A percentile compares a stretch with the other conserved stretches of the same genome.
phyloP scores from a whole-genome alignment of 2,113 vertebrate species.

The Cyphomyrus plagiostoma region DNA sequence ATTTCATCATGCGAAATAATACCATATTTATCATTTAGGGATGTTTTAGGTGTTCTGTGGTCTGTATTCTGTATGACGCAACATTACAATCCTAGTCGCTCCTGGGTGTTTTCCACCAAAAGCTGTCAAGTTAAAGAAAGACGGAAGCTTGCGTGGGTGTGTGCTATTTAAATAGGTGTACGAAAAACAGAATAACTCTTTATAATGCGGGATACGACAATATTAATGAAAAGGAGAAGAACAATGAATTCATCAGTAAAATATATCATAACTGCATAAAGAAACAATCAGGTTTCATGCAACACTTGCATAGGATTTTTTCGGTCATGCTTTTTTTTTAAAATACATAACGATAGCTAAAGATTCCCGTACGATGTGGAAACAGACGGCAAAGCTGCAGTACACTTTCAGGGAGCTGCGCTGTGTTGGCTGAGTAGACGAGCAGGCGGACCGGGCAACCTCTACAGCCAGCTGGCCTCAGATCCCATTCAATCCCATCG shows the following conservation, averaged over 20 bases:
- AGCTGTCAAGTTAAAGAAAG: not conserved
- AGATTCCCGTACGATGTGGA: slow-evolving; percentile 53
- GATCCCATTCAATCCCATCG: not conserved
- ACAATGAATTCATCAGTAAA: slow-evolving; percentile 59
- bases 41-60: not conserved
- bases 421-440: not conserved
- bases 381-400: slow-evolving; percentile 44
- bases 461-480: not conserved
- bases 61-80: not conserved
- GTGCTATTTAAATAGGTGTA: slow-evolving; percentile 19
- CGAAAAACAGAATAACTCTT: slow-evolving; percentile 47
- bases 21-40: not conserved
- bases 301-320: slow-evolving; percentile 72
- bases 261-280: slow-evolving; percentile 56
- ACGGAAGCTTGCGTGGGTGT: not conserved
- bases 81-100: not conserved
- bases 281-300: slow-evolving; percentile 67
- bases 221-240: slow-evolving; percentile 52
- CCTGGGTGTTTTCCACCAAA: not conserved
- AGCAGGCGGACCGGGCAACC: not conserved
- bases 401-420: slow-evolving; percentile 23
- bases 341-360: slow-evolving; percentile 63
- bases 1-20: not conserved
- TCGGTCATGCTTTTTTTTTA: slow-evolving; percentile 55
- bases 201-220: slow-evolving; percentile 57